These are phyloP conservation scores for Thalassarche chlororhynchos DNA, from an alignment of 2,113 vertebrate genomes.

Conservation along the genomic window DNA sequence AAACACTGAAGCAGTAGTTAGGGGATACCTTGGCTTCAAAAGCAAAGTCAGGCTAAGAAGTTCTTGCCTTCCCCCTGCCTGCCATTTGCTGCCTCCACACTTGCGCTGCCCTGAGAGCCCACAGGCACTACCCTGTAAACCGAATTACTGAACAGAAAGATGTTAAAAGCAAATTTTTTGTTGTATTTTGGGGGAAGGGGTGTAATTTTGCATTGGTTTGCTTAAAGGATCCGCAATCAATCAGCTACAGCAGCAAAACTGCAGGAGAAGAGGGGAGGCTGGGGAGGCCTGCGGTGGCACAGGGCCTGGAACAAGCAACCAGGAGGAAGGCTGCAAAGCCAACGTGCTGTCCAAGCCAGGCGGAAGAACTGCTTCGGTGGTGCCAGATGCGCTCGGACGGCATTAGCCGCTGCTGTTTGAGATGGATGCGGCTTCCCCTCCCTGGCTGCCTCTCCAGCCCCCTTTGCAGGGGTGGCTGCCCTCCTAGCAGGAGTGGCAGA, in stretches of 20 bases:
- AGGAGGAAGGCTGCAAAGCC: neutral
- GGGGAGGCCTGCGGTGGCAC: neutral
- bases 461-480: neutral
- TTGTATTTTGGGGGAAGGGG: neutral
- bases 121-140: neutral
- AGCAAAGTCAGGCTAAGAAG: slow-evolving; percentile 19
- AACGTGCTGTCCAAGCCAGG: neutral
- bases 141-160: neutral
- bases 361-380: neutral
- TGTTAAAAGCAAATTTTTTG: neutral
- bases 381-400: neutral
- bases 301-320: neutral
- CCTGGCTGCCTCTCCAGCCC: neutral
- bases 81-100: slow-evolving; percentile 12
- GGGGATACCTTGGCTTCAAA: slow-evolving; percentile 10
- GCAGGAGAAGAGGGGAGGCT: neutral
- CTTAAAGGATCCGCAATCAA: neutral
- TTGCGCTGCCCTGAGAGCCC: neutral
- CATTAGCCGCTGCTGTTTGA: fast-evolving
- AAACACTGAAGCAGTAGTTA: slow-evolving; percentile 34
- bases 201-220: neutral
- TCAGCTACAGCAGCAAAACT: neutral
- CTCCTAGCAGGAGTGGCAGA: neutral
- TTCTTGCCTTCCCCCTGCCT: neutral
- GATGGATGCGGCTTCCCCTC: neutral